These are phyloP conservation scores for Gymnothorax reevesii DNA, from an alignment of 2,797 vertebrate genomes.

Conservation along the genomic window DNA sequence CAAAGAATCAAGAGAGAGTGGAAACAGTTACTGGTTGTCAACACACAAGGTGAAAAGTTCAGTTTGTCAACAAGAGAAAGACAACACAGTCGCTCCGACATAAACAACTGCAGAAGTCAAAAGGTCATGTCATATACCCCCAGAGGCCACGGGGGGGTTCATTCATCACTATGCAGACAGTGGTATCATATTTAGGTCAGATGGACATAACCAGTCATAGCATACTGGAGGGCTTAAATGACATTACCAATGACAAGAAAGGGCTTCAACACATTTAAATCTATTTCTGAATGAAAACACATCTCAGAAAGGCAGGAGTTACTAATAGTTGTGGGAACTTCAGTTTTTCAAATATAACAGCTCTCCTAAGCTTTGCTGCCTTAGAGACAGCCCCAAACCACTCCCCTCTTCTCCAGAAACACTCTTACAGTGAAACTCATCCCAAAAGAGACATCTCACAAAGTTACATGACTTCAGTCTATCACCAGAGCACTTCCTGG, in stretches of 20 bases:
- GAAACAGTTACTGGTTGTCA: slow-evolving; percentile 34
- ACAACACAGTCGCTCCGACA: slow-evolving; percentile 39
- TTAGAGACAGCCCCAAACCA: neutral
- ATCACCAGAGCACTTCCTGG: neutral
- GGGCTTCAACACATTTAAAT: neutral
- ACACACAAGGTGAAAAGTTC: slow-evolving; percentile 44
- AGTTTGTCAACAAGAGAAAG: slow-evolving; percentile 59
- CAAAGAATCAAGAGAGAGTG: slow-evolving; percentile 76
- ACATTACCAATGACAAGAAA: neutral
- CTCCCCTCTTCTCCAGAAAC: neutral
- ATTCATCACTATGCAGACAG: neutral
- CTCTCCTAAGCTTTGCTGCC: neutral
- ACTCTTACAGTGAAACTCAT: neutral
- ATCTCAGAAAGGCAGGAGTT: neutral
- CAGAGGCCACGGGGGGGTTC: neutral
- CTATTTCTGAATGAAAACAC: neutral
- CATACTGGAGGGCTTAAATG: neutral
- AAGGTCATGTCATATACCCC: neutral
- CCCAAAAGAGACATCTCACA: neutral
- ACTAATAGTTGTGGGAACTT: neutral
- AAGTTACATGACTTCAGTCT: neutral
- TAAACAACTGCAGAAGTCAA: neutral
- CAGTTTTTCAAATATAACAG: neutral
- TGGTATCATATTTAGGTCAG: neutral
- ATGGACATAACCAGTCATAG: neutral